Conservation (phyloP, 1,140 invertebrate species). For the Zaprionus camerounensis region DNA sequence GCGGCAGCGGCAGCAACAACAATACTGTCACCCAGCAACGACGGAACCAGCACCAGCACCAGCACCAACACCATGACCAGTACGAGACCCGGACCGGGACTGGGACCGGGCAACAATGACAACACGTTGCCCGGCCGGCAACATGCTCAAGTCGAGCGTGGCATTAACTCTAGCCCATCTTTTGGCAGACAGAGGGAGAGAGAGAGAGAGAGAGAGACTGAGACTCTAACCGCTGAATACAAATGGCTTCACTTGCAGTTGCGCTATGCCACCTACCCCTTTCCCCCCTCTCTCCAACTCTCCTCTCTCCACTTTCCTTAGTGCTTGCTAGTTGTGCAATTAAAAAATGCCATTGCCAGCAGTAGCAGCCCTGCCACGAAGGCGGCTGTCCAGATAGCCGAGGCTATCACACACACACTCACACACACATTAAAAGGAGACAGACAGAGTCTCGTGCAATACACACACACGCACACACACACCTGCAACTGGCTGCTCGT, state of each 20-base stretch:
- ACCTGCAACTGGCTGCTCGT: constrained; percentile 15
- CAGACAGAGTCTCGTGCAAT: constrained; percentile 10
- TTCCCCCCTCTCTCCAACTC: not conserved
- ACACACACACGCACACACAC: constrained; percentile 12
- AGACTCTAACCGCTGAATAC: constrained; percentile 1
- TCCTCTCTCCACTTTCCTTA: not conserved
- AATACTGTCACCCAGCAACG: not conserved
- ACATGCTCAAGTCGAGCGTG: constrained; percentile 34
- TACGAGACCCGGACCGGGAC: not conserved
- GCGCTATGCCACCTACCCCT: constrained; percentile 2
- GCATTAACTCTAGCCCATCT: constrained; percentile 31
- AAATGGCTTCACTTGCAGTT: constrained; percentile 28
- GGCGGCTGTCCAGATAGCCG: not conserved
- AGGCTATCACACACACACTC: constrained; percentile 14
- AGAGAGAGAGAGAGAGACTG: not conserved
- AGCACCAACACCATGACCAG: not conserved
- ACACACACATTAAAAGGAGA: constrained; percentile 7
- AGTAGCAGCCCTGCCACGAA: constrained; percentile 1
- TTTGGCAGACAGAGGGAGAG: not conserved
- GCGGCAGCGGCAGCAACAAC: not conserved
- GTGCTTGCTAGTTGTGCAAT: constrained; percentile 11
- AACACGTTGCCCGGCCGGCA: constrained; percentile 21
- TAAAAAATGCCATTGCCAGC: constrained; percentile 27
- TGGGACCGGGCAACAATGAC: constrained; percentile 13
- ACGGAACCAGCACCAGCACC: not conserved